phyloP scores from a whole-genome alignment of 2,113 vertebrate species.

The Peromyscus polionotus region DNA sequence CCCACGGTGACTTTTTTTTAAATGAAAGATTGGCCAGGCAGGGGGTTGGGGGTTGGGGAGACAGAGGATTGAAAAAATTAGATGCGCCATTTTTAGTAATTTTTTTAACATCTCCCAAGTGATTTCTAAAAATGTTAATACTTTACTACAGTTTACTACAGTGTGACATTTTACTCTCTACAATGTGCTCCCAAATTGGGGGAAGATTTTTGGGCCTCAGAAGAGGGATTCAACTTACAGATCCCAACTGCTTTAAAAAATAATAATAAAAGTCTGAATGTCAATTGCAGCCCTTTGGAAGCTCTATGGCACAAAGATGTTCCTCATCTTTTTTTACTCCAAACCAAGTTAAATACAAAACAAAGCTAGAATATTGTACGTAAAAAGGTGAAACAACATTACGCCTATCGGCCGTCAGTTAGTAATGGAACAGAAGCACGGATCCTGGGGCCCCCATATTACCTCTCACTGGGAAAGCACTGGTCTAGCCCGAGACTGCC shows the following conservation, averaged over 20 bases:
- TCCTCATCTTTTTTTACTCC: background rate
- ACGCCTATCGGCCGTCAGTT: background rate
- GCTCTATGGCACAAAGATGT: background rate
- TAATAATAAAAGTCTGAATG: background rate
- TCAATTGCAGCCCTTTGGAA: background rate
- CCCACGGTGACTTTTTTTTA: background rate
- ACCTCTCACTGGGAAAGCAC: background rate
- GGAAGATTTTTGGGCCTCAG: background rate
- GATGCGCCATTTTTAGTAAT: background rate
- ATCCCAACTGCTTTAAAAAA: slow-evolving; percentile 1
- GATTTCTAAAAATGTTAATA: slow-evolving; percentile 29
- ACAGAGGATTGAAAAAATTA: background rate
- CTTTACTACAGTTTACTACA: background rate
- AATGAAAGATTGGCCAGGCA: background rate
- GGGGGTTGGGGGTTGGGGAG: rapidly evolving
- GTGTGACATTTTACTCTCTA: background rate
- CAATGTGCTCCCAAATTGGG: background rate
- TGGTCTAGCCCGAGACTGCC: background rate
- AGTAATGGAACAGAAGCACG: background rate
- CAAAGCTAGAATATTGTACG: slow-evolving; percentile 36
- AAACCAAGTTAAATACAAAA: slow-evolving; percentile 33
- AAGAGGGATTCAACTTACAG: background rate
- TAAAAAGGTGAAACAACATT: background rate
- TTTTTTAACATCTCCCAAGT: background rate
- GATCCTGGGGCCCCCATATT: background rate